These are phyloP conservation scores for Drosophila demipolita DNA, from an alignment of 2,888 invertebrate genomes.

Conservation along the genomic window DNA sequence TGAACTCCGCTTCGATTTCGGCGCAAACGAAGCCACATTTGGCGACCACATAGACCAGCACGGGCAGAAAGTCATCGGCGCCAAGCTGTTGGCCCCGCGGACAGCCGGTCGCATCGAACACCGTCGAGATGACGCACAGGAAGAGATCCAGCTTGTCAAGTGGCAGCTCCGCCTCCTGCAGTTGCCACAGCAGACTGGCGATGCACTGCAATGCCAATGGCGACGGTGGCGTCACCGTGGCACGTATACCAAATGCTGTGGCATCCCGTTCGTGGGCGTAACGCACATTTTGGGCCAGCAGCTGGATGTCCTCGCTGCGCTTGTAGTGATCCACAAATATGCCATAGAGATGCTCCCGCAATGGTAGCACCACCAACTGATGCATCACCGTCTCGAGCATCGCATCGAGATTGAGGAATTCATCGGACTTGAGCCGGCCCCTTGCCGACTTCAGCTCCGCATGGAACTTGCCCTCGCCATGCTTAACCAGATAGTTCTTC, in stretches of 20 bases:
- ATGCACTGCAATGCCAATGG: slow-evolving; percentile 91
- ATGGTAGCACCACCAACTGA: slow-evolving; percentile 93
- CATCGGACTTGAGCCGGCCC: slow-evolving; percentile 91
- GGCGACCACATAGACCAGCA: slow-evolving; percentile 96
- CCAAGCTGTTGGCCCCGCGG: slow-evolving; percentile 87
- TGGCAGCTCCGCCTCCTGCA: slow-evolving; percentile 96
- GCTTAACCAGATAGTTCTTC: slow-evolving; percentile 98
- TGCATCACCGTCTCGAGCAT: slow-evolving; percentile 98
- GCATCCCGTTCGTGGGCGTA: slow-evolving; percentile 84
- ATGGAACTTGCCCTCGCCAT: slow-evolving; percentile 97
- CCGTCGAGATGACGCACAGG: slow-evolving; percentile 94
- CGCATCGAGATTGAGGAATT: slow-evolving; percentile 97
- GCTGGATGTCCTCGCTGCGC: slow-evolving; percentile 89
- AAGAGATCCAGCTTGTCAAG: slow-evolving; percentile 96
- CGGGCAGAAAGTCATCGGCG: slow-evolving; percentile 95
- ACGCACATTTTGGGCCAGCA: slow-evolving; percentile 86
- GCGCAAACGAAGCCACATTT: slow-evolving; percentile 95
- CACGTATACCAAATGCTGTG: slow-evolving; percentile 85
- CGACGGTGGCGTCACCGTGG: slow-evolving; percentile 91
- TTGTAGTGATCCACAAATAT: slow-evolving; percentile 96
- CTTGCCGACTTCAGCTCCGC: slow-evolving; percentile 91
- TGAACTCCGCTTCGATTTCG: slow-evolving; percentile 97
- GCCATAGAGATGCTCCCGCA: slow-evolving; percentile 93
- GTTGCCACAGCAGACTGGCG: slow-evolving; percentile 90
- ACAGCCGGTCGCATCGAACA: slow-evolving; percentile 89